These are phyloP conservation scores for Barypeithes pellucidus DNA, from an alignment of 2,888 invertebrate species.

Conservation along the genomic window DNA sequence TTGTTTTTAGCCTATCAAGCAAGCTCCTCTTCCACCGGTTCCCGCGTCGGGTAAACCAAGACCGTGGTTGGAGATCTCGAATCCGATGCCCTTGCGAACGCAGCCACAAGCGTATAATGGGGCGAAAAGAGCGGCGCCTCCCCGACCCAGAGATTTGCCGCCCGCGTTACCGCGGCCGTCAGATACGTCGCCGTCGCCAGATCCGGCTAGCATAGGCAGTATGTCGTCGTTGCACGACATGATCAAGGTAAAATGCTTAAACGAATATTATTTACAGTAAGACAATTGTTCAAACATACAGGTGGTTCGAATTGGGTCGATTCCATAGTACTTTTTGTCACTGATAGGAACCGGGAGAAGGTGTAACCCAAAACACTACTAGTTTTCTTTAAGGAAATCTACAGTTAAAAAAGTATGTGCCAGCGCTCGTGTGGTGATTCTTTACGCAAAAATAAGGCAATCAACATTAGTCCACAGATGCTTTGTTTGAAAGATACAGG, in stretches of 20 bases:
- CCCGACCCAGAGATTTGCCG: slow-evolving; percentile 75
- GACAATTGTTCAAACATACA: too few species aligned
- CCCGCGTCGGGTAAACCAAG: slow-evolving; percentile 61
- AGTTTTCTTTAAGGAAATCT: slow-evolving; percentile 8
- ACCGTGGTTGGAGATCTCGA: slow-evolving; percentile 68
- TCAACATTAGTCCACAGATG: too few species aligned
- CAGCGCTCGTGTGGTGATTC: too few species aligned
- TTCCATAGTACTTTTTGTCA: too few species aligned
- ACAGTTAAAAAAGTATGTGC: too few species aligned
- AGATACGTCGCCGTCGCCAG: slow-evolving; percentile 69
- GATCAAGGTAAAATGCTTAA: slow-evolving; percentile 73
- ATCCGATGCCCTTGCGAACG: slow-evolving; percentile 68
- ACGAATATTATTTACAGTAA: background rate
- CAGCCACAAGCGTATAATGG: slow-evolving; percentile 72
- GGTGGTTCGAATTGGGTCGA: too few species aligned
- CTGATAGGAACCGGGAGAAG: too few species aligned
- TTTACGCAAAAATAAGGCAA: too few species aligned
- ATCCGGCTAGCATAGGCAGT: slow-evolving; percentile 82
- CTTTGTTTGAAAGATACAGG: too few species aligned
- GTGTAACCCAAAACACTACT: too few species aligned
- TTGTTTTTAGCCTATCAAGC: slow-evolving; percentile 65
- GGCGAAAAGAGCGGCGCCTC: slow-evolving; percentile 74
- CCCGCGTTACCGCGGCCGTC: slow-evolving; percentile 74
- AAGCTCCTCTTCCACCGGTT: slow-evolving; percentile 75
- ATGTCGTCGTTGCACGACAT: slow-evolving; percentile 85